Evolutionary conservation across 2,113 vertebrate species (phyloP).

Genomic region (Rhineura floridana): DNA sequence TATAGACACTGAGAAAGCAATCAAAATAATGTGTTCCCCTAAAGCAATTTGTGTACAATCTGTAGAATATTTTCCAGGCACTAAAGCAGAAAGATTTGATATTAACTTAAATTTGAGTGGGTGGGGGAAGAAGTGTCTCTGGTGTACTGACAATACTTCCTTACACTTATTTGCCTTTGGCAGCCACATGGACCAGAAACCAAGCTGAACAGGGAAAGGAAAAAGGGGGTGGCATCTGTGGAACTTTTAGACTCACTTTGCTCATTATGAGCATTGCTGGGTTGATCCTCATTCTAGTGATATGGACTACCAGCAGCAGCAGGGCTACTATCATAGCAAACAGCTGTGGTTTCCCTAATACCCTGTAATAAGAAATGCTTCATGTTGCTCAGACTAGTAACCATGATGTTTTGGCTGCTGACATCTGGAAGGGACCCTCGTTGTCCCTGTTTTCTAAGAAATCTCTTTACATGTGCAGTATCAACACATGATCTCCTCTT

Average conservation of each 20-base stretch:
- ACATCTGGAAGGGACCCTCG: too few species aligned
- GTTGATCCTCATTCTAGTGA: neutral
- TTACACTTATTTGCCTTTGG: neutral
- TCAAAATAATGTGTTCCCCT: slow-evolving; percentile 50
- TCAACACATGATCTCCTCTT: neutral
- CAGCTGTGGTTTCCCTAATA: neutral
- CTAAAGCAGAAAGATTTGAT: slow-evolving; percentile 50
- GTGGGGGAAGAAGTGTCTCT: neutral
- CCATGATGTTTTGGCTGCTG: neutral
- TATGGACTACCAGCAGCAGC: neutral
- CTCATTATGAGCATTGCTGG: neutral
- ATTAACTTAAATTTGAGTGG: slow-evolving; percentile 27
- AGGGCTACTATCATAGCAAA: neutral
- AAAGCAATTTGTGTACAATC: slow-evolving; percentile 57
- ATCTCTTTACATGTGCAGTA: neutral
- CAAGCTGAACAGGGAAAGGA: neutral
- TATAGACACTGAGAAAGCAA: slow-evolving; percentile 50
- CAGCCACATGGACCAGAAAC: slow-evolving; percentile 19
- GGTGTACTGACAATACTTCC: slow-evolving; percentile 2
- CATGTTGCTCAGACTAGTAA: neutral
- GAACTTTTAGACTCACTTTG: neutral
- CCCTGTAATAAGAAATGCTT: neutral
- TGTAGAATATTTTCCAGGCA: slow-evolving; percentile 54
- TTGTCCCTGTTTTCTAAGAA: neutral
- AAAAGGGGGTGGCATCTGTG: neutral